These are phyloP conservation scores for Erebia palarica DNA, from an alignment of 2,888 invertebrate genomes.

Conservation along the genomic window DNA sequence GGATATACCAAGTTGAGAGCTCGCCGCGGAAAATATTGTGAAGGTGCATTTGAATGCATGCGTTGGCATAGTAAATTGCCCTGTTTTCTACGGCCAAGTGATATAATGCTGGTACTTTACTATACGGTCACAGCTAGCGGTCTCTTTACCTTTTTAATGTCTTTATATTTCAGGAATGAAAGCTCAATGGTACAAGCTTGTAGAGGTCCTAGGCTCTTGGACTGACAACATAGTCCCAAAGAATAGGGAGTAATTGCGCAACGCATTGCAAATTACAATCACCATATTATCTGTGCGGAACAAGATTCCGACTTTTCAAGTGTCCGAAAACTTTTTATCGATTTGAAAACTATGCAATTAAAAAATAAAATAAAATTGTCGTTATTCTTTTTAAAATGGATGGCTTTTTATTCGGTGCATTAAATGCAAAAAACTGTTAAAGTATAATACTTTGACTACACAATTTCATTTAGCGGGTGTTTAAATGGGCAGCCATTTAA, in stretches of 20 bases:
- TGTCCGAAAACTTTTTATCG: neutral
- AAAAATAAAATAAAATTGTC: no score
- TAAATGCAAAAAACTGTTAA: no score
- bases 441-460: no score
- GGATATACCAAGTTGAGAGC: constrained; percentile 54
- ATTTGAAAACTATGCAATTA: neutral
- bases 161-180: constrained; percentile 15
- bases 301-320: neutral
- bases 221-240: neutral
- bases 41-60: constrained; percentile 50
- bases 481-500: neutral
- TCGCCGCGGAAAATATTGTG: constrained; percentile 55
- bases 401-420: no score
- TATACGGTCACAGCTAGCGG: constrained; percentile 15
- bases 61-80: constrained; percentile 22
- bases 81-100: constrained; percentile 14
- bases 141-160: constrained; percentile 20
- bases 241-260: neutral
- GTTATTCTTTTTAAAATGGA: no score
- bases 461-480: no score
- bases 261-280: neutral
- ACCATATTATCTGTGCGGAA: neutral
- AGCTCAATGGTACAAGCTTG: constrained; percentile 19
- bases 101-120: constrained; percentile 16
- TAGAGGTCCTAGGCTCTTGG: neutral